Percentiles rank a stretch among this genome's conserved stretches.
phyloP scores from a whole-genome alignment of 2,113 vertebrate species.

The Myrmecophaga tridactyla region DNA sequence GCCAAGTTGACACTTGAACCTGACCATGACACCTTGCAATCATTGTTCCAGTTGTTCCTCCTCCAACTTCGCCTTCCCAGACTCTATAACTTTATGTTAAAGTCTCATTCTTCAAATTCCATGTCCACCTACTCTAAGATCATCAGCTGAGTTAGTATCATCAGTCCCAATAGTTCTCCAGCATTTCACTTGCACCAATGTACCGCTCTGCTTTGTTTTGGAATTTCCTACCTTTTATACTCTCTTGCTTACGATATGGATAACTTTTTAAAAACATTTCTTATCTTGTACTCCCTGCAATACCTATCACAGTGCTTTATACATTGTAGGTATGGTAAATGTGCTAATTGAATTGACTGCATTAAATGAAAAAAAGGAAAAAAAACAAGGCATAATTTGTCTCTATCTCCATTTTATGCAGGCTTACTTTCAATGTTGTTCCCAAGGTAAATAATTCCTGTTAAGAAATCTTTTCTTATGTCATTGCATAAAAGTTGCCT shows the following conservation, averaged over 20 bases:
- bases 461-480: not conserved
- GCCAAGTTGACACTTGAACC: too few species aligned
- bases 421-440: not conserved
- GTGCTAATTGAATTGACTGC: not conserved
- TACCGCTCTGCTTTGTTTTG: not conserved
- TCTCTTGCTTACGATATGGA: not conserved
- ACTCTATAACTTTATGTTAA: not conserved
- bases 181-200: not conserved
- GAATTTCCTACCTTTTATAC: not conserved
- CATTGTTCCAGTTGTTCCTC: not conserved
- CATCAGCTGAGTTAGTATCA: not conserved
- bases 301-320: not conserved
- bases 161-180: not conserved
- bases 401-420: not conserved
- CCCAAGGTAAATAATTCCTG: not conserved
- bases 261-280: not conserved
- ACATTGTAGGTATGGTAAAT: not conserved
- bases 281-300: not conserved
- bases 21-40: too few species aligned
- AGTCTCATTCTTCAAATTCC: not conserved
- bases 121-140: not conserved
- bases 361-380: constrained; percentile 1
- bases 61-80: not conserved
- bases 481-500: not conserved
- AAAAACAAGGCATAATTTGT: not conserved